phyloP scores from a whole-genome alignment of 2,113 vertebrate genomes.

The Sinocyclocheilus anshuiensis region DNA sequence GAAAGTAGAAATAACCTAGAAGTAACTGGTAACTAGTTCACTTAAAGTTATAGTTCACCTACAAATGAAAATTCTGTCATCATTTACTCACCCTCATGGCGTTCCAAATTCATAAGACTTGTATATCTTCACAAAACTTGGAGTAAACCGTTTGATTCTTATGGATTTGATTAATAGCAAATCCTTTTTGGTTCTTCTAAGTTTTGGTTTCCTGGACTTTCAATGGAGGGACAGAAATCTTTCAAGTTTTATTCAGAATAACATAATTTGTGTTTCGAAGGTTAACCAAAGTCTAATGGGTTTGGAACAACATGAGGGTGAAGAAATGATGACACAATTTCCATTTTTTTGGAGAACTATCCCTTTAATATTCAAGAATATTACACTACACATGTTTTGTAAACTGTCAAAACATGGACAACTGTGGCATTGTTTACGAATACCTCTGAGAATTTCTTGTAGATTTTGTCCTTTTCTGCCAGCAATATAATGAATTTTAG shows the following conservation, averaged over 20 bases:
- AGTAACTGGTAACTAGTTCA: neutral
- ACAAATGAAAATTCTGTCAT: neutral
- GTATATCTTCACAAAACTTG: too few relatives aligned
- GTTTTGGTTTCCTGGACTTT: too few relatives aligned
- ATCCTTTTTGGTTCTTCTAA: too few relatives aligned
- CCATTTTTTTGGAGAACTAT: neutral
- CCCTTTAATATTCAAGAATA: neutral
- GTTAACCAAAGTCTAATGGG: too few relatives aligned
- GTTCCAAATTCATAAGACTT: too few relatives aligned
- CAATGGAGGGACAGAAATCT: too few relatives aligned
- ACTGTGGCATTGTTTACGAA: neutral
- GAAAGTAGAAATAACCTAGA: constrained; percentile 4
- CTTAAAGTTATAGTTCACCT: neutral
- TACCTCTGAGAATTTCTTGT: neutral
- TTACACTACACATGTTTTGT: constrained; percentile 7
- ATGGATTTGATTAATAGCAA: too few relatives aligned
- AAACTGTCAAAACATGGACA: constrained; percentile 30
- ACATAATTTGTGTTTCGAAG: too few relatives aligned
- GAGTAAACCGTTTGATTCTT: too few relatives aligned
- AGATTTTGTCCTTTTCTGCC: neutral
- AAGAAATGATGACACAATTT: neutral
- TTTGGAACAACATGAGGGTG: neutral
- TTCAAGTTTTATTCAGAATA: too few relatives aligned
- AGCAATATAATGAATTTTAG: neutral
- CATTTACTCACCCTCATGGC: too few relatives aligned